Evolutionary conservation across 1,140 invertebrate genomes (phyloP).

Genomic region (Platyura marginata): DNA sequence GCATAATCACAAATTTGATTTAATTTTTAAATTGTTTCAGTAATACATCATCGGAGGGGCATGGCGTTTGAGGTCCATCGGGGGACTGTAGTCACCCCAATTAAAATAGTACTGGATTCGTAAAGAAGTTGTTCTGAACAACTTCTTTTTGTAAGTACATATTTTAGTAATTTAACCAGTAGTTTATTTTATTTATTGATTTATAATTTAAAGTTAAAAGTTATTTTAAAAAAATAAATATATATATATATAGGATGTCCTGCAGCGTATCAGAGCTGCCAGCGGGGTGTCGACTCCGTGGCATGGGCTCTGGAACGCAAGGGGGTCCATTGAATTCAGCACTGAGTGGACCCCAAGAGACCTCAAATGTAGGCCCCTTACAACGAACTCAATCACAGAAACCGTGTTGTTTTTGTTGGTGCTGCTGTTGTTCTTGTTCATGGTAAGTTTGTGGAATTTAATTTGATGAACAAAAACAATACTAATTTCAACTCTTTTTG

Average conservation of each 20-base stretch:
- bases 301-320: slow-evolving; percentile 20
- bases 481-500: too few species aligned
- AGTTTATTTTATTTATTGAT: too few species aligned
- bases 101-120: not conserved
- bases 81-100: slow-evolving; percentile 1
- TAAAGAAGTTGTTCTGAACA: not conserved
- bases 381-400: slow-evolving; percentile 17
- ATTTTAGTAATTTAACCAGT: too few species aligned
- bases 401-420: slow-evolving; percentile 46
- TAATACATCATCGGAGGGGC: not conserved
- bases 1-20: too few species aligned
- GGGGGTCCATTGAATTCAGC: slow-evolving; percentile 8
- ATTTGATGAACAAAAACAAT: too few species aligned
- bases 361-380: slow-evolving; percentile 9
- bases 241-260: slow-evolving; percentile 13
- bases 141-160: not conserved
- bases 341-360: slow-evolving; percentile 6
- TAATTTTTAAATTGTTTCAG: too few species aligned
- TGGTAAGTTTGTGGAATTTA: slow-evolving; percentile 34
- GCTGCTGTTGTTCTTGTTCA: slow-evolving; percentile 51
- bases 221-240: not conserved
- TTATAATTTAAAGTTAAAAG: too few species aligned
- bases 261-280: slow-evolving; percentile 24
- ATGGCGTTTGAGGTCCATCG: not conserved
- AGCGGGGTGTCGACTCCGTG: slow-evolving; percentile 22